Evolutionary conservation across 2,113 vertebrate genomes (phyloP), one percentile per base, ranked within the genome.

Genomic region (Kryptolebias marmoratus): DNA sequence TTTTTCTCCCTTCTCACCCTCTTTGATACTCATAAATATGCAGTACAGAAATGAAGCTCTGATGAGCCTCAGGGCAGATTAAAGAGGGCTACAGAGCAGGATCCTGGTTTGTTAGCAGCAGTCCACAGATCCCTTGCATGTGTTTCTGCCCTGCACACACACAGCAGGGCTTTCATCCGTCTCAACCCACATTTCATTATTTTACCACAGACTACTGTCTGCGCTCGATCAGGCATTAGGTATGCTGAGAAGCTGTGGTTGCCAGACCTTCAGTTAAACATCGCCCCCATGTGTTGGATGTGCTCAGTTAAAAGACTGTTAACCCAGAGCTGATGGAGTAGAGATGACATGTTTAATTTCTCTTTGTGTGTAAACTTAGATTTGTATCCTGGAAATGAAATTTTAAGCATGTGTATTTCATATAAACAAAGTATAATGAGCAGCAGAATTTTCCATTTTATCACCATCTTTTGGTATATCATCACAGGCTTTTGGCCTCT

Each of bases 11-110:
- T 52, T 77, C 77, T 74, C 81, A 39, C 73, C 80, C 71, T 27
- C 73, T 76, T 75, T 84, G 64, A 75, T 83, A 84, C 86, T 87
- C 92, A 86, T 89, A 84, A 87, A 90, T 92, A 89, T 77, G 80
- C 79, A 78, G 89, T n/a, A 63, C 64, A 89, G 87, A 91, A 92
- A 90, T 86, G 89, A 92, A 85, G 76, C 58, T 71, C 89, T 68
- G 66, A 78, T 88, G 71, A 90, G 90, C 88, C 83, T 58, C 44
- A 68, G 92, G 93, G 87, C 86, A 89, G 87, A 93, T 90, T 88
- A 90, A 79, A 77, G 67, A 79, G 79, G 80, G 91, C 91, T 82
- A 83, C 80, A 13, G 57, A 76, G 69, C 80, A 73, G 77, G 87
- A 90, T 79, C 78, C 71, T 56, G 83, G 89, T 89, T 89, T 90